Percentiles rank a stretch among this genome's conserved stretches.
These are phyloP conservation scores for Stigmatopora nigra DNA, from an alignment of 2,113 vertebrate species.

Conservation along the genomic window DNA sequence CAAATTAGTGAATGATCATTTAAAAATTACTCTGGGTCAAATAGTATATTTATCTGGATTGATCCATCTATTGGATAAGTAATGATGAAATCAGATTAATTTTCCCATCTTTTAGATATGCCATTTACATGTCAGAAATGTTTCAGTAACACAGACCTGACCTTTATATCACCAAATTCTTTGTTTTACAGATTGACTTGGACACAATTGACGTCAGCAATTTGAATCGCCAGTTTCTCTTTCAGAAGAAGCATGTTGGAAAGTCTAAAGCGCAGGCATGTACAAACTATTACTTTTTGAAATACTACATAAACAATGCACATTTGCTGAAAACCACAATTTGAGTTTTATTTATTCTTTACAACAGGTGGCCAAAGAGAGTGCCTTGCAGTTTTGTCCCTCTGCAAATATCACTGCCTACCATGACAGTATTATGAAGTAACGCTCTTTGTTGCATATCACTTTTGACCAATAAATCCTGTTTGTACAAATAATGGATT, in stretches of 20 bases:
- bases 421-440: conserved; percentile 99
- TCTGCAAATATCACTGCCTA: conserved; percentile 90
- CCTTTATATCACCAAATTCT: background rate
- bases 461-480: background rate
- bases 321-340: background rate
- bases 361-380: conserved; percentile 94
- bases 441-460: conserved; percentile 39
- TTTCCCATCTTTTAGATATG: too few species aligned
- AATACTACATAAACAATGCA: background rate
- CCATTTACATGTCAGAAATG: too few species aligned
- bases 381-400: conserved; percentile 89
- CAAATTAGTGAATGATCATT: too few species aligned
- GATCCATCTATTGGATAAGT: too few species aligned
- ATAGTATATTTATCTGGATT: too few species aligned
- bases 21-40: too few species aligned
- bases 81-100: too few species aligned
- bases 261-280: conserved; percentile 94
- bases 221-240: conserved; percentile 96
- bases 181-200: conserved; percentile 82
- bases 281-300: background rate
- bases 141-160: too few species aligned
- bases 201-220: conserved; percentile 99
- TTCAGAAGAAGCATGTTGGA: conserved; percentile 98
- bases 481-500: background rate
- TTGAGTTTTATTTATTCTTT: conserved; percentile 23